Evolutionary conservation across 2,888 invertebrate species (phyloP).

Genomic region (Myopa testacea): DNA sequence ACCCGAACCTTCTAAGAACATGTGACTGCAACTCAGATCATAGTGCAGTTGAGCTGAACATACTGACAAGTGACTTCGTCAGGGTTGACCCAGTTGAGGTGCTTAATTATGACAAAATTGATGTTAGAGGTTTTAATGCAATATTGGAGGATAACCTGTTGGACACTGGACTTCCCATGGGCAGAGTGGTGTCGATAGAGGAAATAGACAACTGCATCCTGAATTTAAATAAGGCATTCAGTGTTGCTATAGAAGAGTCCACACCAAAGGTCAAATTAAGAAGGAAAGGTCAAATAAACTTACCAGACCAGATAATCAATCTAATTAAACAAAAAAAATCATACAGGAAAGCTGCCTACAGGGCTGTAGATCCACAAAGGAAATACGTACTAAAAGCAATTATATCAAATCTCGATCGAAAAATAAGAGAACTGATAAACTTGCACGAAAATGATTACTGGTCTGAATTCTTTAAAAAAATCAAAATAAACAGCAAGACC

Average conservation of each 20-base stretch:
- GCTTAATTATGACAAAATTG: too few species aligned
- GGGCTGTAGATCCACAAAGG: background rate
- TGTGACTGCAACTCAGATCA: too few species aligned
- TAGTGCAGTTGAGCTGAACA: too few species aligned
- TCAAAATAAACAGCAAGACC: constrained; percentile 16
- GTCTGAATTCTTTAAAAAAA: background rate
- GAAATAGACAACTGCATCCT: background rate
- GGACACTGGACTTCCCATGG: constrained; percentile 22
- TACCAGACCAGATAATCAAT: background rate
- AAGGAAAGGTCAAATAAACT: background rate
- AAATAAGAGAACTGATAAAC: background rate
- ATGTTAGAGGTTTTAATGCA: too few species aligned
- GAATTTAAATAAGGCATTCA: too few species aligned
- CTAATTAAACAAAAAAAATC: background rate
- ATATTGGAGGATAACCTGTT: too few species aligned
- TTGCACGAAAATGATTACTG: background rate
- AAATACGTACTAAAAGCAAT: background rate
- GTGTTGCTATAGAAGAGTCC: background rate
- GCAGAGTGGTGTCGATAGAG: background rate
- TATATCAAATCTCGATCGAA: background rate
- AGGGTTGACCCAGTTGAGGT: too few species aligned
- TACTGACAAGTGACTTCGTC: too few species aligned
- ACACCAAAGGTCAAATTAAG: background rate
- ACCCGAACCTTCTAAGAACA: too few species aligned
- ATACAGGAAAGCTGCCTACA: background rate